A percentile compares a stretch with the other conserved stretches of the same genome.
Conservation (phyloP, 1,140 invertebrate species). For the Drosophila persimilis region DNA sequence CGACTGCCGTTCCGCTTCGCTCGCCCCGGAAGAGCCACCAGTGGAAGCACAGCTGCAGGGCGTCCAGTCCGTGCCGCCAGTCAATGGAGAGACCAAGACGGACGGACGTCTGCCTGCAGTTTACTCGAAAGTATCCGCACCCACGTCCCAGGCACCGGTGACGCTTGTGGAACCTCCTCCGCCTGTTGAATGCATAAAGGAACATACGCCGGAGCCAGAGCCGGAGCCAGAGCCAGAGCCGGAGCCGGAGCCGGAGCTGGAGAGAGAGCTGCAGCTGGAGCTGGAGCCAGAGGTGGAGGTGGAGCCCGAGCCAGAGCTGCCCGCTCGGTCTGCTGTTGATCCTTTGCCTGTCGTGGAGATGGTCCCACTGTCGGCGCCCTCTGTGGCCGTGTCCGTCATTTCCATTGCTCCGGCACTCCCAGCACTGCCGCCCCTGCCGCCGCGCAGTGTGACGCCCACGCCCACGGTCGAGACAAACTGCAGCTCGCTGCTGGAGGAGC, state of each 20-base stretch:
- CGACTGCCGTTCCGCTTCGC: conserved; percentile 58
- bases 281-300: too few relatives aligned
- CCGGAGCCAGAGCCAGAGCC: too few relatives aligned
- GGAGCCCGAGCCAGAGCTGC: background rate
- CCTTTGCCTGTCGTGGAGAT: background rate
- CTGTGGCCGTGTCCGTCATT: conserved; percentile 60
- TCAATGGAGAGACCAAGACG: conserved; percentile 12
- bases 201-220: background rate
- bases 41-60: background rate
- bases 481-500: conserved; percentile 58
- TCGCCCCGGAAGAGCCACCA: conserved; percentile 14
- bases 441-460: conserved; percentile 45
- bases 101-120: background rate
- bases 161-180: too few relatives aligned
- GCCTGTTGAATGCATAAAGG: background rate
- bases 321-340: background rate
- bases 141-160: background rate
- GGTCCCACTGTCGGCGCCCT: conserved; percentile 12
- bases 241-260: background rate
- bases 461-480: conserved; percentile 44
- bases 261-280: background rate
- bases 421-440: background rate
- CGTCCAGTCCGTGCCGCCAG: background rate
- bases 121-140: background rate
- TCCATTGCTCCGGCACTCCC: conserved; percentile 49